Evolutionary conservation across 2,888 invertebrate genomes (phyloP).

Genomic region (Spialia ferax): DNA sequence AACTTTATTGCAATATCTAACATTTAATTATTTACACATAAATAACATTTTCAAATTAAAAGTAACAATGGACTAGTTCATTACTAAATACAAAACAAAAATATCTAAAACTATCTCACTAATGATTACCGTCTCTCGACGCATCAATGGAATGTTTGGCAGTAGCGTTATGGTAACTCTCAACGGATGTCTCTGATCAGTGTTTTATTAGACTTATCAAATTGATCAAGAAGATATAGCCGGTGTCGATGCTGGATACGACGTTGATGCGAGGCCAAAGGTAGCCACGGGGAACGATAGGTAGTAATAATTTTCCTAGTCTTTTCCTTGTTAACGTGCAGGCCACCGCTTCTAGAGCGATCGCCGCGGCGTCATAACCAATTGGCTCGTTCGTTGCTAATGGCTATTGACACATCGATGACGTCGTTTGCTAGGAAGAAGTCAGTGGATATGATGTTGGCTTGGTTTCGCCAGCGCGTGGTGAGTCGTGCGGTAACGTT

Average conservation of each 20-base stretch:
- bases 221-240: conserved; percentile 53
- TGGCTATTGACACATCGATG: conserved; percentile 88
- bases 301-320: conserved; percentile 19
- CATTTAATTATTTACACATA: conserved; percentile 41
- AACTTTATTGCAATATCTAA: conserved; percentile 6
- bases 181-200: conserved; percentile 54
- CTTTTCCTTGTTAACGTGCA: conserved; percentile 56
- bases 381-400: conserved; percentile 73
- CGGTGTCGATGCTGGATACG: conserved; percentile 44
- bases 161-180: conserved; percentile 53
- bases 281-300: conserved; percentile 60
- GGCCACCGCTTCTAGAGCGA: conserved; percentile 66
- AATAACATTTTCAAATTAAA: conserved; percentile 50
- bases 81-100: conserved; percentile 59
- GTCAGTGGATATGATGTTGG: conserved; percentile 91
- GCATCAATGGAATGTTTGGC: conserved; percentile 56
- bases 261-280: conserved; percentile 46
- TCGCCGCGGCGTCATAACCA: conserved; percentile 73
- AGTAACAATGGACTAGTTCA: conserved; percentile 70
- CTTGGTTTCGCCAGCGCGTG: conserved; percentile 88
- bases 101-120: conserved; percentile 68
- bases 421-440: conserved; percentile 91
- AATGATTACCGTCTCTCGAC: conserved; percentile 52
- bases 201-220: conserved; percentile 53
- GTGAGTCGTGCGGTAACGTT: conserved; percentile 90